These are phyloP conservation scores for Rhodeus uyekii DNA, from an alignment of 2,797 vertebrate species.

Conservation along the genomic window DNA sequence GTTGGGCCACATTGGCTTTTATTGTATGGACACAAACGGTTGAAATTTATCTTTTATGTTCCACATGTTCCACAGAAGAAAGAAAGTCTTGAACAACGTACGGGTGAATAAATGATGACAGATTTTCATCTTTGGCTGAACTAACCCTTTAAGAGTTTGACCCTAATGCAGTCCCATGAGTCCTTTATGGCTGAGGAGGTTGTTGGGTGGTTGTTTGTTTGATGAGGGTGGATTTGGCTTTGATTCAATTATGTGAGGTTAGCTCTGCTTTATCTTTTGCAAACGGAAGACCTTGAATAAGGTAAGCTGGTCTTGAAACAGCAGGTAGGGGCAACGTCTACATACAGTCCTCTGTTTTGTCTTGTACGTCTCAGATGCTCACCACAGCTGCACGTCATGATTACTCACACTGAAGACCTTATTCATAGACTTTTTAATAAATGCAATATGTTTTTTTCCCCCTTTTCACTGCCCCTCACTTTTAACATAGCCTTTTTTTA, in stretches of 20 bases:
- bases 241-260: constrained; percentile 35
- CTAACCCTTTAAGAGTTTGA: neutral
- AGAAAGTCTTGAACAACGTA: neutral
- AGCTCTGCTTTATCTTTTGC: constrained; percentile 33
- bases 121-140: neutral
- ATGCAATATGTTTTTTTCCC: constrained; percentile 59
- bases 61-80: neutral
- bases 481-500: constrained; percentile 46
- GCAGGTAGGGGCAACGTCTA: constrained; percentile 16
- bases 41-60: neutral
- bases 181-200: neutral
- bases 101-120: neutral
- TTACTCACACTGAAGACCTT: constrained; percentile 55
- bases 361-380: constrained; percentile 36
- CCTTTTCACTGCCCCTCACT: constrained; percentile 38
- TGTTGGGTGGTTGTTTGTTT: constrained; percentile 10
- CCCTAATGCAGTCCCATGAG: neutral
- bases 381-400: constrained; percentile 40
- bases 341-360: constrained; percentile 44
- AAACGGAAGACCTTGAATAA: constrained; percentile 18
- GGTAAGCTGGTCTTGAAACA: constrained; percentile 33
- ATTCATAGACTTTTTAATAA: constrained; percentile 65
- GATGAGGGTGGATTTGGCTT: constrained; percentile 3
- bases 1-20: neutral
- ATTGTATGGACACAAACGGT: neutral